Base-by-base conservation (phyloP, 2,888 invertebrate species). In the Uloborus plumipes region DNA sequence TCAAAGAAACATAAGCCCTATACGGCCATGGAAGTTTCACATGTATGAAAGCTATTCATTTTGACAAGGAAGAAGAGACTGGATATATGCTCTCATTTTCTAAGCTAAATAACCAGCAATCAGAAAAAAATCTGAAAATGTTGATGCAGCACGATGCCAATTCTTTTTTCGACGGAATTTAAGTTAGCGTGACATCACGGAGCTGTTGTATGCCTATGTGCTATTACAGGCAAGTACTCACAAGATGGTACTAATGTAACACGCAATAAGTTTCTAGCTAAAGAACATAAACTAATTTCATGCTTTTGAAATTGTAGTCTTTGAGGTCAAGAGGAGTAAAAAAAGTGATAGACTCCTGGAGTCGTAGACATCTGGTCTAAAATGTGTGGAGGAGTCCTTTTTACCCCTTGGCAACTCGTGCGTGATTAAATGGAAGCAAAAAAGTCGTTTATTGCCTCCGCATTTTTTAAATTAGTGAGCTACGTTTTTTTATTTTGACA, bases 221-320 rank as follows among this genome's bases (percentile, higher is more conserved):
- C 50, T 58, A 75, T 67, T 75, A 67, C 61, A 67, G 59, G 51
- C 65, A 55, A 59, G 50, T 51, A 39, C 39, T 39, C 39, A 39
- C 39, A 39, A 39, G 39, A 39, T 39, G 39, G 3, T 39, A 39
- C 39, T 39, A 49, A 66, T 66, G 22, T 58, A 67, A 66, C 79
- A 79, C 79, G 79, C 79, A 73, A 71, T 39, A 65, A 72, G 26
- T 20, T 62, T 73, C 64, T 62, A 61, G 22, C 53, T 66, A 69
- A 51, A 67, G 53, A 62, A 55, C 59, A 73, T 61, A 80, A 70
- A 58, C 69, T 74, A 55, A 80, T 80, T 69, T 74, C 64, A 62
- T 61, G 80, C 74, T 80, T 80, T 80, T 59, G 50, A 74, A 77
- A 74, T 80, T 80, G 59, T 69, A 70, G 74, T 74, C 80, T 55